phyloP scores from a whole-genome alignment of 1,140 invertebrate species.

The Cryptotermes secundus region DNA sequence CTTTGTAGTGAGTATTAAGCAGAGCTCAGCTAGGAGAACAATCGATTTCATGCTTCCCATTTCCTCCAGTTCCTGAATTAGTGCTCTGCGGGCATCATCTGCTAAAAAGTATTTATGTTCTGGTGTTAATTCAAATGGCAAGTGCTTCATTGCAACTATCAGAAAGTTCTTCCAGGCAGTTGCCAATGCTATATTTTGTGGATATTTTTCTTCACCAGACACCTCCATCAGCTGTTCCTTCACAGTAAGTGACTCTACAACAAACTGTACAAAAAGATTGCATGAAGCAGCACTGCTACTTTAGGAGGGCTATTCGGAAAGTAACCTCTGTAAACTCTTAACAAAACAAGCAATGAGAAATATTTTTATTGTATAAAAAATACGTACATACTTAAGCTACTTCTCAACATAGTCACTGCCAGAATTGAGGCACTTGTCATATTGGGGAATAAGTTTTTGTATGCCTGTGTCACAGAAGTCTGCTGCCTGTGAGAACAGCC shows the following conservation, averaged over 20 bases:
- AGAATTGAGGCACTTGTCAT: no score
- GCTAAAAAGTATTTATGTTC: slow-evolving; percentile 13
- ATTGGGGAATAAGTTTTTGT: no score
- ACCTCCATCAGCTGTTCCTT: background rate
- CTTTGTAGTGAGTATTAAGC: slow-evolving; percentile 6
- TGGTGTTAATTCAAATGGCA: background rate
- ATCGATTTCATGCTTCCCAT: slow-evolving; percentile 15
- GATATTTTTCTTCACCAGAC: background rate
- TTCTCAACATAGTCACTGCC: no score
- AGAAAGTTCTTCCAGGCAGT: slow-evolving; percentile 12
- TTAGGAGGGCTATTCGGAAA: no score
- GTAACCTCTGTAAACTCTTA: no score
- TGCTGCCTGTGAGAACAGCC: no score
- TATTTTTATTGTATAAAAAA: no score
- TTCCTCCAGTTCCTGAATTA: slow-evolving; percentile 9
- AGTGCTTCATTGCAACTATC: background rate
- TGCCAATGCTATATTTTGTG: background rate
- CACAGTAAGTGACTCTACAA: background rate
- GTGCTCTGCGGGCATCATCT: background rate
- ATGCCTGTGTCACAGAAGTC: no score
- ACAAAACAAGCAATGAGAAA: no score
- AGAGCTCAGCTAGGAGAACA: slow-evolving; percentile 21
- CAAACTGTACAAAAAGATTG: background rate
- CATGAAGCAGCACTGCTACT: no score
- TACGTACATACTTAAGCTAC: no score